These are phyloP conservation scores for Bubo scandiacus DNA, from an alignment of 2,113 vertebrate species.

Conservation along the genomic window DNA sequence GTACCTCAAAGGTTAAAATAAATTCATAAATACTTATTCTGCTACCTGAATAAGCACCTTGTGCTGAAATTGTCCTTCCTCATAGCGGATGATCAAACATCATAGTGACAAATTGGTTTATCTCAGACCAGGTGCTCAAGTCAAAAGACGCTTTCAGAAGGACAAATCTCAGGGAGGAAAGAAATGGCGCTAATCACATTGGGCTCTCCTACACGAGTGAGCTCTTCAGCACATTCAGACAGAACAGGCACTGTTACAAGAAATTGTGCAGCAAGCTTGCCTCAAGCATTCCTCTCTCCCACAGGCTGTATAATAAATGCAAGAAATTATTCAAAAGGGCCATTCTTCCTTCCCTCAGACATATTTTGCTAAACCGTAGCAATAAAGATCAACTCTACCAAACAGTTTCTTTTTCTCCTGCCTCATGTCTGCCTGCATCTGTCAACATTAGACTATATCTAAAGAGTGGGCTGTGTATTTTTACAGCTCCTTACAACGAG, in stretches of 20 bases:
- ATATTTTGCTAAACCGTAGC: conserved; percentile 23
- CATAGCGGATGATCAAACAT: neutral
- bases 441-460: neutral
- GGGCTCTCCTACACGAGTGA: neutral
- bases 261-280: neutral
- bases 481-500: neutral
- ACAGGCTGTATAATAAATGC: conserved; percentile 43
- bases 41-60: neutral
- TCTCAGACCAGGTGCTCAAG: conserved; percentile 27
- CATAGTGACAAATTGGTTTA: neutral
- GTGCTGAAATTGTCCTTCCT: neutral
- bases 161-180: neutral
- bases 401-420: neutral
- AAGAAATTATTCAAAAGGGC: conserved; percentile 54
- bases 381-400: conserved; percentile 44
- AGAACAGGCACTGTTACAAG: conserved; percentile 7
- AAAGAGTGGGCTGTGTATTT: neutral
- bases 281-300: conserved; percentile 54
- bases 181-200: conserved; percentile 2
- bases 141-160: conserved; percentile 21
- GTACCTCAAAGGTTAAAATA: neutral
- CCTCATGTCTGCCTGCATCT: conserved; percentile 10
- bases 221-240: neutral
- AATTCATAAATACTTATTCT: neutral
- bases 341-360: conserved; percentile 46